Evolutionary conservation across 2,888 invertebrate species (phyloP).

Genomic region (Lasioglossum marginatum): DNA sequence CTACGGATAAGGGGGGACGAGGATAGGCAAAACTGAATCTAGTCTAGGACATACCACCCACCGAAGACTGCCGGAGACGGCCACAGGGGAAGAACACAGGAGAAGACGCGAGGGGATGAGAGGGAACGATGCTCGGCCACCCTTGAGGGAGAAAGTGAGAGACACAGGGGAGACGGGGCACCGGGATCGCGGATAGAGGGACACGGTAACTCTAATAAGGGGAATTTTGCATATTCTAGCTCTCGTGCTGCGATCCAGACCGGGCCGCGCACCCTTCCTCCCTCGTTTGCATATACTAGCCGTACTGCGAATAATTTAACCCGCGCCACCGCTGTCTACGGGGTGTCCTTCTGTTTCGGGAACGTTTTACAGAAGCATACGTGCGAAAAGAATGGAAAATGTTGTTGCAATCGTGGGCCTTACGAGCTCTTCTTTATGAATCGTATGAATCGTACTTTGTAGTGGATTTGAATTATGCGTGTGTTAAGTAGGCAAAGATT

Average conservation of each 20-base stretch:
- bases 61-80: conserved; percentile 35
- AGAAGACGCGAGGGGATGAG: conserved; percentile 22
- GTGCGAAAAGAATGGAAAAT: neutral
- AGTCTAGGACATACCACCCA: conserved; percentile 18
- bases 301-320: conserved; percentile 82
- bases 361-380: neutral
- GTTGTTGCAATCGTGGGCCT: neutral
- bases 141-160: conserved; percentile 49
- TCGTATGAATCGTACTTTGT: neutral
- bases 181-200: conserved; percentile 59
- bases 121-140: neutral
- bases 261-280: conserved; percentile 68
- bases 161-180: conserved; percentile 5
- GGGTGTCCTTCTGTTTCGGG: neutral
- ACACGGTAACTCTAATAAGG: conserved; percentile 81
- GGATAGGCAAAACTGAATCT: conserved; percentile 43
- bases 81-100: conserved; percentile 10
- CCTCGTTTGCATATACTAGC: conserved; percentile 83
- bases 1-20: neutral
- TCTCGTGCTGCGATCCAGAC: conserved; percentile 65
- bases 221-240: conserved; percentile 82
- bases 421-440: neutral
- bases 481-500: neutral
- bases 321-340: conserved; percentile 60
- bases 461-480: neutral